Conservation (phyloP, 2,113 vertebrate species). For the Scolopax mira region DNA sequence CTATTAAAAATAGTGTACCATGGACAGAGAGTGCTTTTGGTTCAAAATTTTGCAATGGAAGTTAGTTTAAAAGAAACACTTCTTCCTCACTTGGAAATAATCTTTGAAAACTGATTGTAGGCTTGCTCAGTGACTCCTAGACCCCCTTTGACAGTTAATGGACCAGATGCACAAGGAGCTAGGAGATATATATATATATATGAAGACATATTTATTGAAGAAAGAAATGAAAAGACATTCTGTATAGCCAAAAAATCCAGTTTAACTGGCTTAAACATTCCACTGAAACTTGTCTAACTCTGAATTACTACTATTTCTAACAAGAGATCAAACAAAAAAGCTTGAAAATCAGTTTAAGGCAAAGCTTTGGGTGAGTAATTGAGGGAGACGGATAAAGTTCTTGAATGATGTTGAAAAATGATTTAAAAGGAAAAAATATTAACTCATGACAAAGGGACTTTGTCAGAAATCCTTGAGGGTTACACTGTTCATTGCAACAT, state of each 20-base stretch:
- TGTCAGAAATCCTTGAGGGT: neutral
- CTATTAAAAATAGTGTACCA: neutral
- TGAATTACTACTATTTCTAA: neutral
- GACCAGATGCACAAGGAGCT: neutral
- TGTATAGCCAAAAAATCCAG: neutral
- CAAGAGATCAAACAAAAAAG: neutral
- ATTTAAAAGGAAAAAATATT: neutral
- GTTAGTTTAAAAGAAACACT: neutral
- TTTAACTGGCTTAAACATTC: conserved; percentile 6
- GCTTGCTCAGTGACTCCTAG: neutral
- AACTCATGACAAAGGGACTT: neutral
- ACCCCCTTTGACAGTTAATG: neutral
- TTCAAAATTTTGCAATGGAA: neutral
- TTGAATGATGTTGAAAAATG: neutral
- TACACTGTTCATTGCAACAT: neutral
- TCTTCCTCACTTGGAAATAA: too few species aligned
- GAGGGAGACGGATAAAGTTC: neutral
- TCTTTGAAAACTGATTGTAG: neutral
- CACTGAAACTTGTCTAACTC: neutral
- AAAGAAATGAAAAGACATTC: neutral
- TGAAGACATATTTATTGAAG: conserved; percentile 34
- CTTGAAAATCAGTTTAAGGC: conserved; percentile 1
- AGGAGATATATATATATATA: neutral
- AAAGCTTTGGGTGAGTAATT: neutral
- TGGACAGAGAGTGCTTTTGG: neutral